Evolutionary conservation across 2,113 vertebrate species (phyloP), one percentile per base, ranked within the genome.

Genomic region (Gallinago media): DNA sequence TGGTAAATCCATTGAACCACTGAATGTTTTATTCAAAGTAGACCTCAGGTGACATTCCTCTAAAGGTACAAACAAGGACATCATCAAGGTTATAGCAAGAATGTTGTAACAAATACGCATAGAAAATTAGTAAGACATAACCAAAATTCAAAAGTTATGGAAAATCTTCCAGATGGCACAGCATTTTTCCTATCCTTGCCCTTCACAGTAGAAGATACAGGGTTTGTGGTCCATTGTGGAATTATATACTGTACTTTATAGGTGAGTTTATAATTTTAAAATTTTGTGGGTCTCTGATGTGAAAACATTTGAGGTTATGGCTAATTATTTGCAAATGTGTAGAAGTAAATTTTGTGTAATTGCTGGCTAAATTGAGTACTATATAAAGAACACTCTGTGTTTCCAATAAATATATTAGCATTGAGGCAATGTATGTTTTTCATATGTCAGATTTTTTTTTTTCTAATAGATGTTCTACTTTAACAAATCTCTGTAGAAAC

Each of bases 211-310:
- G 31, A 85, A 65, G 0, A 2, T 31, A 12, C 0, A 17, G 21
- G 63, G 22, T 46, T 67, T 68, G n/a, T 50, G 27, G 75, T 63
- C 34, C 19, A 12, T 76, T 74, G 21, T 16, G 31, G 40, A 84
- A 62, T 71, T 3, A 2, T 14, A 8, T 11, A 26, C 3, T 66
- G 5, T 59, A 18, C 2, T 49, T 71, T 11, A 25, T 22, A 31
- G 15, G 3, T 7, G 16, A 66, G 8, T 49, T 85, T 63, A 26
- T 47, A 0, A 72, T 65, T 70, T 85, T 34, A 76, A 67, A 46
- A 0, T 0, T 75, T 83, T 46, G 7, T 44, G 47, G 3, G 29
- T 84, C 38, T 80, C 44, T 87, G 68, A 68, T 2, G 0, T 0
- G 0, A 7, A 79, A 68, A 56, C 2, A 26, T 19, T 72, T 50